These are phyloP conservation scores for human DNA, from an alignment of 2,113 vertebrate genomes.

Conservation along the genomic window GRCh38 chr5:88147501-88148000, in stretches of 20 bases:
- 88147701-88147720: background rate
- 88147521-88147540: background rate
- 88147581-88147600: background rate
- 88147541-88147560: background rate
- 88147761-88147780: background rate
- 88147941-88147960: constrained; percentile 55
- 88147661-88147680: background rate
- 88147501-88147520: background rate
- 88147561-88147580: background rate
- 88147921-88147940: constrained; percentile 41
- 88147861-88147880: background rate
- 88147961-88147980: background rate
- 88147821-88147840: background rate
- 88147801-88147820: background rate
- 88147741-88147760: background rate
- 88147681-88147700: background rate
- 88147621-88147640: background rate
- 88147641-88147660: background rate
- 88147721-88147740: background rate
- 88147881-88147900: background rate
- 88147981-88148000: constrained; percentile 5
- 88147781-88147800: background rate
- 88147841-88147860: constrained; percentile 25
- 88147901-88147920: constrained; percentile 9
- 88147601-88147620: no score